phyloP scores from a whole-genome alignment of 2,113 vertebrate genomes.

The Catharus bicknelli region DNA sequence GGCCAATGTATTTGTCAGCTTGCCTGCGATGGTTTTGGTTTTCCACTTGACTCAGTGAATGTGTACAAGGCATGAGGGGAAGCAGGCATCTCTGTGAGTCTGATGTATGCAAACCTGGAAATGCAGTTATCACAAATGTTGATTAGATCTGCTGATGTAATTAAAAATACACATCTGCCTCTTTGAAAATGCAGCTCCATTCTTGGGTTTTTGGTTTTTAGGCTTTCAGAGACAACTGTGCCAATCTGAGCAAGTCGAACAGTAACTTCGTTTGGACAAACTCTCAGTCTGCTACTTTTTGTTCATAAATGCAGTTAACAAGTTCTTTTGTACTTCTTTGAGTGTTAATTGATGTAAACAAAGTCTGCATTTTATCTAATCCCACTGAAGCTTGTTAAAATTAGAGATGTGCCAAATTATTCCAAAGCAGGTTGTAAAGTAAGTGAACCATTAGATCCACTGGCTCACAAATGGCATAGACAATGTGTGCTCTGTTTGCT shows the following conservation, averaged over 20 bases:
- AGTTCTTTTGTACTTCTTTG: slow-evolving; percentile 57
- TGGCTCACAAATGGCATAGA: slow-evolving; percentile 59
- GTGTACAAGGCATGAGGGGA: not conserved
- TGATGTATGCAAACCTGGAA: slow-evolving; percentile 2
- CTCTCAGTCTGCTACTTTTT: slow-evolving; percentile 35
- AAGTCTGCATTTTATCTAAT: slow-evolving; percentile 64
- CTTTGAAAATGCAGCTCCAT: not conserved
- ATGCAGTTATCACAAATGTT: not conserved
- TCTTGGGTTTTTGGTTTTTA: not conserved
- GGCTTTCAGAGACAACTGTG: not conserved
- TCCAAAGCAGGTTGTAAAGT: slow-evolving; percentile 63
- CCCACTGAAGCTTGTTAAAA: slow-evolving; percentile 68
- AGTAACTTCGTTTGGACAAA: slow-evolving; percentile 33
- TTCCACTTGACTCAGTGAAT: not conserved
- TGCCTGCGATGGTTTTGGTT: not conserved
- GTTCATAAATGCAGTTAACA: slow-evolving; percentile 56
- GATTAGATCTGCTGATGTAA: not conserved
- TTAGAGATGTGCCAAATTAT: slow-evolving; percentile 67
- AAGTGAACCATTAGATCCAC: slow-evolving; percentile 66
- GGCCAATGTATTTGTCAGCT: not conserved
- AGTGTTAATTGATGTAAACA: slow-evolving; percentile 66
- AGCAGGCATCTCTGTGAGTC: not conserved
- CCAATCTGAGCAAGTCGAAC: not conserved
- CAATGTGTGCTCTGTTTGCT: slow-evolving; percentile 42
- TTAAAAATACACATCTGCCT: slow-evolving; percentile 55